Base-by-base conservation (phyloP, 2,113 vertebrate genomes). In the Rhinoptilus africanus region DNA sequence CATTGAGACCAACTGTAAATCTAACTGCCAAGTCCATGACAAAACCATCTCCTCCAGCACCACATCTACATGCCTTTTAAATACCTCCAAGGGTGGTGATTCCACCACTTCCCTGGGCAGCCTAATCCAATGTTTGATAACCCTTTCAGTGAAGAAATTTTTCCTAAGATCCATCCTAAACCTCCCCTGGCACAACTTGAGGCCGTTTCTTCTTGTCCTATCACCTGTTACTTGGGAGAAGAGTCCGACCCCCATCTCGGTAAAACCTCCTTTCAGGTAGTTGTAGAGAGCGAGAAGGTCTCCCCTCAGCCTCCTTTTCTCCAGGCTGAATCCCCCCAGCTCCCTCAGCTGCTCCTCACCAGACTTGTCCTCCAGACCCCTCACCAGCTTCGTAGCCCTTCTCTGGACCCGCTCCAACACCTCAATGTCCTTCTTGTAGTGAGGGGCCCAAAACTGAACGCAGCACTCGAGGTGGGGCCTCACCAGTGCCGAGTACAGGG, bases 341-440 rank as follows among this genome's bases (percentile, higher is more conserved):
- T 82, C 27, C n/a, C 22, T 39, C 53, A 62, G 34, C 24, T 6
- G 4, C 18, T 75, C 6, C 57, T 16, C 68, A 26, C 2, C 3
- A n/a, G 27, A 8, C 2, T 21, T 71, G 11, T 80, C 35, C 7
- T 34, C 24, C 16, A 67, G 16, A 26, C 7, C 3, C 7, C 16
- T 18, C 28, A 11, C 11, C 22, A 72, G 18, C 22, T 50, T 26
- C 0, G 0, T 0, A 54, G 4, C 9, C 19, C 57, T 62, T 67
- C 32, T 68, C 43, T 86, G 60, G 35, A 39, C 32, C 6, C 0
- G 0, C 45, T 39, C 23, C 56, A 50, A 15, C 18, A 1, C 9
- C 39, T 88, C 51, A 59, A 0, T n/a, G 43, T 13, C 37, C 2
- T 18, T 54, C 2, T 12, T 15, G 48, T 0, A 69, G 6, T 10